phyloP scores from a whole-genome alignment of 2,113 vertebrate species.

The Muscicapa adusta region DNA sequence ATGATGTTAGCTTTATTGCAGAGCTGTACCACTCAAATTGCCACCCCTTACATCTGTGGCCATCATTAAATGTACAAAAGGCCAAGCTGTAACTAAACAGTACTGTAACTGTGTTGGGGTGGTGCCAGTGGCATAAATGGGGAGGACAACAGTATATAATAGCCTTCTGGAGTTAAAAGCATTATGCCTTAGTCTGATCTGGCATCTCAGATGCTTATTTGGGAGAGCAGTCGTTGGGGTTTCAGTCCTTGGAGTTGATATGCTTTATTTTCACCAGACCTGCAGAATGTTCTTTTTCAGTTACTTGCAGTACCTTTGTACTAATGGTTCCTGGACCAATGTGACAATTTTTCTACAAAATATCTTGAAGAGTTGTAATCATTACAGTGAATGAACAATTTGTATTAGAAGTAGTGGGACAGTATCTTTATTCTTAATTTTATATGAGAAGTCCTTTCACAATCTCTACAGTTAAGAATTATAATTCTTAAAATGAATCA shows the following conservation, averaged over 20 bases:
- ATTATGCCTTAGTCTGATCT: not conserved
- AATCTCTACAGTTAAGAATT: not conserved
- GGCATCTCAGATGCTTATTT: not conserved
- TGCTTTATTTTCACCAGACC: not conserved
- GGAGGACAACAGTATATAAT: not conserved
- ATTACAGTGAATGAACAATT: not conserved
- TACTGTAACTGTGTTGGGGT: not conserved
- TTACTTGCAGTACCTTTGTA: not conserved
- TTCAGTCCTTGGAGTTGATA: not conserved
- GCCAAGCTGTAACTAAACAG: constrained; percentile 17
- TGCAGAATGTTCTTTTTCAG: not conserved
- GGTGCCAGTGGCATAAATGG: not conserved
- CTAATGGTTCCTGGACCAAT: not conserved
- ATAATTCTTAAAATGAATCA: not conserved
- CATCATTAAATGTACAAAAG: constrained; percentile 3
- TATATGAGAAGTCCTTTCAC: not conserved
- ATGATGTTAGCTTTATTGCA: not conserved
- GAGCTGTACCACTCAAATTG: not conserved
- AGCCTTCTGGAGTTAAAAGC: not conserved
- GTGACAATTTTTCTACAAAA: not conserved
- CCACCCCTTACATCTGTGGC: constrained; percentile 35
- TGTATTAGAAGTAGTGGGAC: not conserved
- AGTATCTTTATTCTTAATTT: not conserved
- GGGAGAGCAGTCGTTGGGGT: not conserved
- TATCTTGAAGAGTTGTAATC: not conserved